Evolutionary conservation across 64 coral and sea anemone genomes (phyloP).

Genomic region (Montipora capricornis): DNA sequence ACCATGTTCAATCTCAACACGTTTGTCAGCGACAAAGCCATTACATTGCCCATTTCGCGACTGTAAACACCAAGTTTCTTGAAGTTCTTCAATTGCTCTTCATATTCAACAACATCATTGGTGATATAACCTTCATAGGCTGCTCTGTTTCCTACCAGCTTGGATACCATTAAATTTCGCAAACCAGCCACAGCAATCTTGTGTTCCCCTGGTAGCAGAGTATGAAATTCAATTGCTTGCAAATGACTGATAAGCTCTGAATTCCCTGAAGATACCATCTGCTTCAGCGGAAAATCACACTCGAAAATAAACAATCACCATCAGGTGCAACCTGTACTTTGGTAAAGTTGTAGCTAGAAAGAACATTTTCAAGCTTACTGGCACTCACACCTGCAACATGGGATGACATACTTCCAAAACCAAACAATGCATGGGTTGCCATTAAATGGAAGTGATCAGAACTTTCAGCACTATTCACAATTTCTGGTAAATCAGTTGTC

Average conservation of each 20-base stretch:
- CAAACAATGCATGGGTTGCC: constrained; percentile 33
- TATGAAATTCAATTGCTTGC: constrained; percentile 13
- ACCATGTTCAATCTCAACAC: constrained; percentile 60
- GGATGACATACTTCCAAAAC: constrained; percentile 19
- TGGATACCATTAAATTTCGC: constrained; percentile 55
- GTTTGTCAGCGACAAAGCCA: constrained; percentile 63
- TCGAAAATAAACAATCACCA: constrained; percentile 61
- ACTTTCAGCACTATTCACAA: constrained; percentile 26
- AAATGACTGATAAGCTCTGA: neutral
- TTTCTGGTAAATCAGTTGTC: constrained; percentile 15
- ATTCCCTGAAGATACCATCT: constrained; percentile 48
- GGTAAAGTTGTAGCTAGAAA: constrained; percentile 37
- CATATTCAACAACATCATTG: constrained; percentile 32
- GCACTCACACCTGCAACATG: neutral
- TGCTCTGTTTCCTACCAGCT: constrained; percentile 40
- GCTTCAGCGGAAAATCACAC: constrained; percentile 44
- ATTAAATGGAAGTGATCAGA: constrained; percentile 50
- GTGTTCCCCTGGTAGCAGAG: neutral
- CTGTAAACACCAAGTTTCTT: constrained; percentile 53
- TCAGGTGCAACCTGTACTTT: constrained; percentile 23
- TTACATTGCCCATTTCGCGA: constrained; percentile 64
- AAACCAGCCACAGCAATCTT: constrained; percentile 37
- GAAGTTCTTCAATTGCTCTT: constrained; percentile 35
- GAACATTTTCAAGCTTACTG: constrained; percentile 3
- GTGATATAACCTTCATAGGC: constrained; percentile 65